These are phyloP conservation scores for Cebus imitator DNA, from an alignment of 2,113 vertebrate genomes.

Conservation along the genomic window DNA sequence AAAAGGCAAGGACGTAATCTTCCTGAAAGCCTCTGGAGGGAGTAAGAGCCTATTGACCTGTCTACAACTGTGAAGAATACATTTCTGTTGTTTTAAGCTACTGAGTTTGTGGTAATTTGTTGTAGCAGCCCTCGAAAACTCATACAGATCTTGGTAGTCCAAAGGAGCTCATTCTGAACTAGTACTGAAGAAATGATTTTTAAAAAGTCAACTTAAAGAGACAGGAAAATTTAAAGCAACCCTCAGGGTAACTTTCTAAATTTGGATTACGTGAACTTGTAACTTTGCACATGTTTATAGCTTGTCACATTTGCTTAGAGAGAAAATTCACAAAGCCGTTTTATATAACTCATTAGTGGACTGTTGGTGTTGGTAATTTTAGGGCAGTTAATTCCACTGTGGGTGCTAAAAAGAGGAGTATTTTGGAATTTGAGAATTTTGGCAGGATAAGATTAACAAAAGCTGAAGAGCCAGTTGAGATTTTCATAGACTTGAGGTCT, in stretches of 20 bases:
- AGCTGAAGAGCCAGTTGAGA: background rate
- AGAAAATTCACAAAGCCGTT: background rate
- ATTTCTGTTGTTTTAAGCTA: background rate
- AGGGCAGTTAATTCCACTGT: background rate
- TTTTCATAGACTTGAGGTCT: background rate
- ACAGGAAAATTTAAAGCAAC: constrained; percentile 55
- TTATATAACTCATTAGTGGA: background rate
- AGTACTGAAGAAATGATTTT: background rate
- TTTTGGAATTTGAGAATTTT: background rate
- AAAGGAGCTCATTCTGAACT: background rate
- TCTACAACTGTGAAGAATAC: background rate
- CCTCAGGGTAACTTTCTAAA: constrained; percentile 50
- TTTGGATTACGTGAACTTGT: constrained; percentile 37
- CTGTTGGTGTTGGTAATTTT: background rate
- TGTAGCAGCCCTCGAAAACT: background rate
- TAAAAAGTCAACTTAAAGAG: background rate
- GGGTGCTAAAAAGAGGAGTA: background rate
- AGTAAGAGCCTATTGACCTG: background rate
- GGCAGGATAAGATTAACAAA: background rate
- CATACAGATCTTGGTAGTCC: background rate
- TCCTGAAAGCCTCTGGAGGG: background rate
- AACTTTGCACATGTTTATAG: background rate
- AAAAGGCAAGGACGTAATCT: background rate
- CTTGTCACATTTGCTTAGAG: constrained; percentile 58
- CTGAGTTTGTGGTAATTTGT: background rate